A percentile compares a stretch with the other conserved stretches of the same genome.
phyloP scores from a whole-genome alignment of 2,113 vertebrate species.

The Sturnus vulgaris region DNA sequence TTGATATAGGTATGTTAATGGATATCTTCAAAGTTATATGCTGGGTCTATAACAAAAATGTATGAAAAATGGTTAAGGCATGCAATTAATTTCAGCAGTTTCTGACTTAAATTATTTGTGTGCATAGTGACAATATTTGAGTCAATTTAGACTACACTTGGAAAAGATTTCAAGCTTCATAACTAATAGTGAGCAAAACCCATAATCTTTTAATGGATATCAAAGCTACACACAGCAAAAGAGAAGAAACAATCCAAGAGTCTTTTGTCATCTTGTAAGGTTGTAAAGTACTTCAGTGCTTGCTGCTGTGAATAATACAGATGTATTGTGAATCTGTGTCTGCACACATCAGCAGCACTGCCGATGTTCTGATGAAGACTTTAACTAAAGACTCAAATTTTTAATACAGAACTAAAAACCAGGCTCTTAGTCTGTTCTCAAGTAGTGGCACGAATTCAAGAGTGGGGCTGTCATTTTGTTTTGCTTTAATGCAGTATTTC shows the following conservation, averaged over 20 bases:
- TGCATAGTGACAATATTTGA: background rate
- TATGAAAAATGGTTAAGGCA: background rate
- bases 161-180: background rate
- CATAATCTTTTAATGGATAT: background rate
- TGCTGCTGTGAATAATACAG: background rate
- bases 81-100: background rate
- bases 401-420: background rate
- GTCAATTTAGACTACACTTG: background rate
- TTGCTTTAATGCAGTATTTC: background rate
- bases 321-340: too few species aligned
- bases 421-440: background rate
- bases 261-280: background rate
- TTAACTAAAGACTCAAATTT: background rate
- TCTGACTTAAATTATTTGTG: background rate
- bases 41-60: background rate
- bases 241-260: background rate
- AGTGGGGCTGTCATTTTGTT: rapidly evolving
- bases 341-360: background rate
- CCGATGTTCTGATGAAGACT: background rate
- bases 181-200: background rate
- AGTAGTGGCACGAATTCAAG: background rate
- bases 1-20: background rate
- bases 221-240: background rate
- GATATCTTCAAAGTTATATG: background rate
- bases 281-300: background rate